These are phyloP conservation scores for Bugula neritina DNA, from an alignment of 2,888 invertebrate species.

Conservation along the genomic window DNA sequence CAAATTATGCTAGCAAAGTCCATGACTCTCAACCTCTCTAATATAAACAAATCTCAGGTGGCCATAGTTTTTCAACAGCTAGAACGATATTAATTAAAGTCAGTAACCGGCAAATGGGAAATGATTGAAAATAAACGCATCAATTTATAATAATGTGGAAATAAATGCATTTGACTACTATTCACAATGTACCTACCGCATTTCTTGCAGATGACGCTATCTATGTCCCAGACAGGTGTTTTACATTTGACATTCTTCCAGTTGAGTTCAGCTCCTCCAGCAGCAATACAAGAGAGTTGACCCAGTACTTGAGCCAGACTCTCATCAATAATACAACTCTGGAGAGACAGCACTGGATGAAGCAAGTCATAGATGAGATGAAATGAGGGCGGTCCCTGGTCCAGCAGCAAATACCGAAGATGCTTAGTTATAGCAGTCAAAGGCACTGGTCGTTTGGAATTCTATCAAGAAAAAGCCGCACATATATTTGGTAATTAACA, in stretches of 20 bases:
- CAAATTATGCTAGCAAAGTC: too few relatives aligned
- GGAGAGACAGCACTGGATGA: constrained; percentile 9
- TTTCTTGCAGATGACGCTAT: background rate
- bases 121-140: too few relatives aligned
- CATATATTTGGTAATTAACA: too few relatives aligned
- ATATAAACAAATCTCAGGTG: too few relatives aligned
- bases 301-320: background rate
- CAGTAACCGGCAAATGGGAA: too few relatives aligned
- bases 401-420: background rate
- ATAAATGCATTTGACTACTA: too few relatives aligned
- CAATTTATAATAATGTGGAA: too few relatives aligned
- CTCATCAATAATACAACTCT: constrained; percentile 7
- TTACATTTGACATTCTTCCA: background rate
- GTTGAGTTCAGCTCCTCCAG: background rate
- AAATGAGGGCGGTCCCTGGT: background rate
- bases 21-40: too few relatives aligned
- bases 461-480: background rate
- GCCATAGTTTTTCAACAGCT: too few relatives aligned
- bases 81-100: too few relatives aligned
- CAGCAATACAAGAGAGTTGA: background rate
- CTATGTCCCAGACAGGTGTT: background rate
- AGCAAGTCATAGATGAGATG: constrained; percentile 20
- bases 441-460: background rate
- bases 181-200: constrained; percentile 16
- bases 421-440: background rate